These are phyloP conservation scores for Anguilla marmorata DNA, from an alignment of 2,797 vertebrate genomes.

Conservation along the genomic window DNA sequence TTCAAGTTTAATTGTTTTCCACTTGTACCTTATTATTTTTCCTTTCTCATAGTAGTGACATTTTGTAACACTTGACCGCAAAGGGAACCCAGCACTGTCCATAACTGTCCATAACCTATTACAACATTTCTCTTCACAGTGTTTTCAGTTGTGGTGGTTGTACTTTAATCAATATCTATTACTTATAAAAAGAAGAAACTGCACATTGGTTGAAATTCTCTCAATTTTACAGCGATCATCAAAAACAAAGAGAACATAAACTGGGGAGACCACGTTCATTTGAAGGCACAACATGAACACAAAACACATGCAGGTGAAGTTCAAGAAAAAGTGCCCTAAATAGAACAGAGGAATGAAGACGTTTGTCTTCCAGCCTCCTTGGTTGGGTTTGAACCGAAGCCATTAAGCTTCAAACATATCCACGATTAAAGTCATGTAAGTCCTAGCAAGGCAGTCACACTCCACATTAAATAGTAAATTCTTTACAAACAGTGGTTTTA, in stretches of 20 bases:
- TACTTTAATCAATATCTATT: not conserved
- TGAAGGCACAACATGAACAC: not conserved
- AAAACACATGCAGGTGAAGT: not conserved
- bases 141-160: not conserved
- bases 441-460: not conserved
- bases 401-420: not conserved
- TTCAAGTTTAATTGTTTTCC: not conserved
- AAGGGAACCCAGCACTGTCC: not conserved
- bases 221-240: not conserved
- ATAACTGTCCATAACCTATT: not conserved
- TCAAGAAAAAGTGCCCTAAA: not conserved
- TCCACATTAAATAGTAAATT: not conserved
- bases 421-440: not conserved
- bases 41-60: not conserved
- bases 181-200: not conserved
- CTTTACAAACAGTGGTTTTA: not conserved
- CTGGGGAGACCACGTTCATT: not conserved
- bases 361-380: not conserved
- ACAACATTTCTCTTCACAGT: not conserved
- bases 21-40: not conserved
- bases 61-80: not conserved
- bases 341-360: not conserved
- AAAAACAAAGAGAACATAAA: not conserved
- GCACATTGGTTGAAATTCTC: not conserved
- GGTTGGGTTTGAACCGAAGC: not conserved